Evolutionary conservation across 1,140 invertebrate species (phyloP).

Genomic region (Mesaphorura yosii): DNA sequence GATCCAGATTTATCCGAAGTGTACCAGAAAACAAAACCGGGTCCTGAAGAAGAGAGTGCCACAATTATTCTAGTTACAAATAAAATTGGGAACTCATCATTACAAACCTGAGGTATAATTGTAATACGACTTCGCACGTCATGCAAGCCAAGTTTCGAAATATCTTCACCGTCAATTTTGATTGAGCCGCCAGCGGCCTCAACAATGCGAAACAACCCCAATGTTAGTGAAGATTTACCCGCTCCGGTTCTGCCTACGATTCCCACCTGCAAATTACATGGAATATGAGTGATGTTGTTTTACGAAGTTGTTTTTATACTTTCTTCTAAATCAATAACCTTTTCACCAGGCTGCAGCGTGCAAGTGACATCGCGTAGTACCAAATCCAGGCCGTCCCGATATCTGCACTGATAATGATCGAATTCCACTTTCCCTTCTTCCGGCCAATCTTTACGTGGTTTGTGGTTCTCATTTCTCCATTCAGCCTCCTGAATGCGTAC

Average conservation of each 20-base stretch:
- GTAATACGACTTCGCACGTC: constrained; percentile 41
- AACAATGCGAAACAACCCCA: constrained; percentile 43
- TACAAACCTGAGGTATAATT: constrained; percentile 58
- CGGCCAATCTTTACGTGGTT: constrained; percentile 34
- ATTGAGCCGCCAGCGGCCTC: constrained; percentile 37
- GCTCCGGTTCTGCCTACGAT: constrained; percentile 38
- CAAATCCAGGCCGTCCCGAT: constrained; percentile 36
- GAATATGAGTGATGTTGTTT: neutral
- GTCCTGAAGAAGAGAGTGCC: too few relatives aligned
- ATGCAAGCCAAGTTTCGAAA: constrained; percentile 39
- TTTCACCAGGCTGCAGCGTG: constrained; percentile 36
- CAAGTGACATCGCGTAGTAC: constrained; percentile 38
- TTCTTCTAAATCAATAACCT: neutral
- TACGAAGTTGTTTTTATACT: too few relatives aligned
- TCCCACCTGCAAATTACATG: constrained; percentile 10
- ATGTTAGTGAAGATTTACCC: constrained; percentile 47
- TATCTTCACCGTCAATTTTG: constrained; percentile 42
- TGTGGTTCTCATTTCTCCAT: constrained; percentile 44
- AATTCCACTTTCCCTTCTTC: constrained; percentile 38
- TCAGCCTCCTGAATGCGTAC: constrained; percentile 47
- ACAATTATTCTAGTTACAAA: too few relatives aligned
- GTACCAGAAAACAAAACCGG: constrained; percentile 55
- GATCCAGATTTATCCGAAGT: constrained; percentile 69
- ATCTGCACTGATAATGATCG: constrained; percentile 35
- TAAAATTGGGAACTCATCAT: too few relatives aligned